Evolutionary conservation across 2,797 vertebrate genomes (phyloP).

Genomic region (Etheostoma perlongum): DNA sequence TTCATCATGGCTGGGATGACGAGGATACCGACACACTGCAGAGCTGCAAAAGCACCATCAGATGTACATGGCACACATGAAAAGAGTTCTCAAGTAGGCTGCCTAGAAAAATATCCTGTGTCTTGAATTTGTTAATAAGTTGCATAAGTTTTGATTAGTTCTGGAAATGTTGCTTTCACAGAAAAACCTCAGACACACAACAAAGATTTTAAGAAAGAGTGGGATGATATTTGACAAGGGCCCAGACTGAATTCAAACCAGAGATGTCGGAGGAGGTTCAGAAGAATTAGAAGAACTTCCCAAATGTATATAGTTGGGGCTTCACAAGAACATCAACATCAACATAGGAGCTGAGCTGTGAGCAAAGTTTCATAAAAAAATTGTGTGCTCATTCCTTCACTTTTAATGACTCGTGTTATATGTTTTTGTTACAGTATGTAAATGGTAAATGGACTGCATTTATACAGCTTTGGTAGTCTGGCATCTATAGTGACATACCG

Average conservation of each 20-base stretch:
- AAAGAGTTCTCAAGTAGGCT: neutral
- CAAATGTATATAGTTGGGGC: constrained; percentile 16
- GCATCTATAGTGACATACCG: no score
- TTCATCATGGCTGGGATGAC: constrained; percentile 25
- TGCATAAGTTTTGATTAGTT: constrained; percentile 39
- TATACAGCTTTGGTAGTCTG: no score
- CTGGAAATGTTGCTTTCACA: constrained; percentile 28
- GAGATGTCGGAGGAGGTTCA: constrained; percentile 49
- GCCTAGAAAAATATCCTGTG: neutral
- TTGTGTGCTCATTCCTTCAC: constrained; percentile 32
- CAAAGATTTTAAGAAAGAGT: constrained; percentile 35
- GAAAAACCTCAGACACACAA: constrained; percentile 29
- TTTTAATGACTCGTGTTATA: constrained; percentile 10
- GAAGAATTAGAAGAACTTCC: constrained; percentile 35
- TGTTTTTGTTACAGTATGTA: neutral
- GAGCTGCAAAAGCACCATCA: constrained; percentile 23
- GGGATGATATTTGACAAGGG: constrained; percentile 39
- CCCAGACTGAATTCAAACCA: constrained; percentile 25
- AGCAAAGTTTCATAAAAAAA: neutral
- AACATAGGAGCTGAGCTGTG: constrained; percentile 4
- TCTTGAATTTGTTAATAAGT: constrained; percentile 27
- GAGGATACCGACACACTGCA: constrained; percentile 7
- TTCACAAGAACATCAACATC: constrained; percentile 32
- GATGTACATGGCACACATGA: constrained; percentile 1
- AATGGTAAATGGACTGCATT: no score